Evolutionary conservation across 2,797 vertebrate species (phyloP), one percentile per base, ranked within the genome.

Genomic region (Tadarida brasiliensis): DNA sequence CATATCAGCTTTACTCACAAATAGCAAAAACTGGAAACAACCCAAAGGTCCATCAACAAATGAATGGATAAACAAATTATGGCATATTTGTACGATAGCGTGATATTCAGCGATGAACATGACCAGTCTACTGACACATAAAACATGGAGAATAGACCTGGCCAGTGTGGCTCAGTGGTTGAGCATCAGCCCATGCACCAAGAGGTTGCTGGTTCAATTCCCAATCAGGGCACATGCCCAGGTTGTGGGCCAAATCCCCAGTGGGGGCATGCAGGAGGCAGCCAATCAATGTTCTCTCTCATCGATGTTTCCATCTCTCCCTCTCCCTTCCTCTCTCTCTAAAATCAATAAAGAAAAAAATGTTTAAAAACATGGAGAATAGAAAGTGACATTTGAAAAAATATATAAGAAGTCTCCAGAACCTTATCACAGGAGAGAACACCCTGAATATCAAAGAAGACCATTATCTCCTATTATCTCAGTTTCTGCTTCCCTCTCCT

Each of bases 1-100:
- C 54, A 61, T 61, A 44, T 70, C 63, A 61, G 54, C 44, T 70
- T 70, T 63, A 84, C 59, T 77, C 26, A 33, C 33, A 44, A 90
- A 86, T 28, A 91, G 39, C 10, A 57, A 87, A 73, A 91, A 57
- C 35, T 68, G 24, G 28, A 70, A 78, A 78, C 28, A 63, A 63
- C 3, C 39, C 74, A 89, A 95, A 86, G 5, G 9, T 44, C 73
- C 78, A 61, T 49, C 28, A 44, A 44, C 39, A 44, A 44, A 44
- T 44, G 39, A 44, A 7, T 44, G 39, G 39, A 44, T 44, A 44
- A 44, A 44, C 39, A 44, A 44, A 44, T 44, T 44, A 44, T 3
- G 39, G 39, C 39, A 44, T 44, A 44, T 44, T 4, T 44, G 39
- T 44, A 44, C 3, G 39, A 44, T 44, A 44, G 39, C 39, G 39